Evolutionary conservation across 2,113 vertebrate genomes (phyloP), one percentile per base, ranked within the genome.

Genomic region (Zootoca vivipara): DNA sequence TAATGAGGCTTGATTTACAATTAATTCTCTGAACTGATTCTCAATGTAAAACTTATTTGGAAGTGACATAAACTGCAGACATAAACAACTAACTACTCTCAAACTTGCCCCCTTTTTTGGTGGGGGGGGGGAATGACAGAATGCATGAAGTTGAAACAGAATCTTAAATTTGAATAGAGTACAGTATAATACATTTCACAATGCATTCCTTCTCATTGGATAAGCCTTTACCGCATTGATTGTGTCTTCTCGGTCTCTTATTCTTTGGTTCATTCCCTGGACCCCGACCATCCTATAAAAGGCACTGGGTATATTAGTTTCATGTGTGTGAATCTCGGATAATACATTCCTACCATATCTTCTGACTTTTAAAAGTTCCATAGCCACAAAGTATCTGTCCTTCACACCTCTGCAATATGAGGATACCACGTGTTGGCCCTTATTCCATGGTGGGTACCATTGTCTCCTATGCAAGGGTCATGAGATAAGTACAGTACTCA

Each of bases 21-120:
- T 72, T 80, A 80, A 80, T 80, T 80, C 46, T 4, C 67, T 58
- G 42, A 87, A 87, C 42, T 87, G 46, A 81, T 62, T 24, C 35
- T 62, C 33, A 58, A 0, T n/a, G 24, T 87, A 62, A 64, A 73
- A 28, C 38, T 79, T 56, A 26, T 38, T 87, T 73, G 65, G 46
- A 38, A 16, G 33, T 78, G 38, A 78, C 62, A 30, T 74, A 46
- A 46, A 33, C 18, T 72, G 46, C 40, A 85, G 38, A 78, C 38
- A 85, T n/a, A 40, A 46, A 46, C 30, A 40, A 30, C 20, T 9
- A 69, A 69, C 78, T 18, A 56, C 9, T 7, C 22, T 46, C 40
- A 30, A 24, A 56, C 15, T 16, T 52, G 46, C 46, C 46, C 46
- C 46, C 3, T 52, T 52, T 52, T 52, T 52, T 52, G 22, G 46